Evolutionary conservation across 2,113 vertebrate genomes (phyloP).

Genomic region (Osmerus mordax): DNA sequence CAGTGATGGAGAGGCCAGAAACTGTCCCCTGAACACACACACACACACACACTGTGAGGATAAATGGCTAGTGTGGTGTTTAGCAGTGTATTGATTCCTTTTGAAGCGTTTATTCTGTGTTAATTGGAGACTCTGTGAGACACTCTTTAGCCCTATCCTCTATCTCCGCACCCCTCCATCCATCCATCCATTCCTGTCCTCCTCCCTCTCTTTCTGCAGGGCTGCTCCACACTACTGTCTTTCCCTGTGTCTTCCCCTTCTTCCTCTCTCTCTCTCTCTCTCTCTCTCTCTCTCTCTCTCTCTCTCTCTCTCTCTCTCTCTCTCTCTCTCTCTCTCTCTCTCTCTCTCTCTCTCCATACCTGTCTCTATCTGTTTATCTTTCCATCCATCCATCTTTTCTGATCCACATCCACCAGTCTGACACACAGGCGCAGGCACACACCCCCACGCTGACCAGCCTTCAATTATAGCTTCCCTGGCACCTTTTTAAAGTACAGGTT

Average conservation of each 20-base stretch:
- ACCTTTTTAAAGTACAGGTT: conserved; percentile 31
- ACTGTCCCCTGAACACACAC: not conserved
- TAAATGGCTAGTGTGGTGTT: conserved; percentile 32
- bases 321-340: too few species aligned
- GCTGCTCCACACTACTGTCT: conserved; percentile 15
- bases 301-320: too few species aligned
- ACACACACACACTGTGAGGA: conserved; percentile 10
- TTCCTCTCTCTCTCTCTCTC: conserved; percentile 28
- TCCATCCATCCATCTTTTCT: conserved; percentile 34
- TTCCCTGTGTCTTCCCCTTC: conserved; percentile 11
- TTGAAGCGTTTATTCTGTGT: conserved; percentile 48
- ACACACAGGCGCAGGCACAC: too few species aligned
- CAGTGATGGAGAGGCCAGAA: conserved; percentile 15
- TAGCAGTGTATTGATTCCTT: conserved; percentile 47
- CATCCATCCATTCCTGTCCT: not conserved
- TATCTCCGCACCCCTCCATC: conserved; percentile 27
- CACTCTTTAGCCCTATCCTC: conserved; percentile 38
- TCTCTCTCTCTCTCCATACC: too few species aligned
- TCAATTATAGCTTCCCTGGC: conserved; percentile 9
- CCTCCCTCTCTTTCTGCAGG: not conserved
- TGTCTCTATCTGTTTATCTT: conserved; percentile 17
- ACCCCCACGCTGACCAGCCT: not conserved
- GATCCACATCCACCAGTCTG: conserved; percentile 21
- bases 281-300: too few species aligned
- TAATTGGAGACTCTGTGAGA: conserved; percentile 46